Base-by-base conservation (phyloP, 2,113 vertebrate genomes). In the Illadopsis cleaveri region DNA sequence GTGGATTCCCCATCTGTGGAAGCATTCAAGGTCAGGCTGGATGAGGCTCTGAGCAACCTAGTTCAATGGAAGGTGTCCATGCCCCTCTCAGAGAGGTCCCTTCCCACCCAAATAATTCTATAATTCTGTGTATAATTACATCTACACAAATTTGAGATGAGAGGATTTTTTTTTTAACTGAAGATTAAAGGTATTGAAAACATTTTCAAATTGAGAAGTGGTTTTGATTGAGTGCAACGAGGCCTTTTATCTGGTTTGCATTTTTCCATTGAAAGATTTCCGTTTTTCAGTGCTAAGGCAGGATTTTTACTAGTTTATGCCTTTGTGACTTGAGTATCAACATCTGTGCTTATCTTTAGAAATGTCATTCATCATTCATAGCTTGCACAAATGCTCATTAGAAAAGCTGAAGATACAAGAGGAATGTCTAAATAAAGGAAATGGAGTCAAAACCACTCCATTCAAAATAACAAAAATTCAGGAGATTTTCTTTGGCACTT, bases 321-420 rank as follows among this genome's bases (percentile, higher is more conserved):
- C 60, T 82, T 76, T 90, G 47, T 80, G 58, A 73, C 47, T 81
- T 89, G 20, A 92, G 58, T 83, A 69, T 83, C 54, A 90, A 64
- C 64, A 90, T 83, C 88, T 77, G 79, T 85, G 82, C 31, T 92
- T 90, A 54, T 82, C 42, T 92, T 93, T 73, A 88, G 54, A 88
- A 92, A 80, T 54, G 28, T 44, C 53, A 70, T 65, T 93, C 31
- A 56, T 80, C 81, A 82, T 70, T 89, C 76, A 76, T 23, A 65
- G 27, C 28, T 12, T 64, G 51, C 33, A 86, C 58, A 81, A 88
- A 69, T 54, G 33, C 17, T 89, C 56, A 38, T 80, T 82, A 91
- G 50, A 53, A 91, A 82, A 85, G 80, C 13, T 47, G 75, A 92
- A 89, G 58, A 82, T 61, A 82, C 6, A 19, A 72, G 58, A 84